These are phyloP conservation scores for Mixornis gularis DNA, from an alignment of 2,113 vertebrate genomes.

Conservation along the genomic window DNA sequence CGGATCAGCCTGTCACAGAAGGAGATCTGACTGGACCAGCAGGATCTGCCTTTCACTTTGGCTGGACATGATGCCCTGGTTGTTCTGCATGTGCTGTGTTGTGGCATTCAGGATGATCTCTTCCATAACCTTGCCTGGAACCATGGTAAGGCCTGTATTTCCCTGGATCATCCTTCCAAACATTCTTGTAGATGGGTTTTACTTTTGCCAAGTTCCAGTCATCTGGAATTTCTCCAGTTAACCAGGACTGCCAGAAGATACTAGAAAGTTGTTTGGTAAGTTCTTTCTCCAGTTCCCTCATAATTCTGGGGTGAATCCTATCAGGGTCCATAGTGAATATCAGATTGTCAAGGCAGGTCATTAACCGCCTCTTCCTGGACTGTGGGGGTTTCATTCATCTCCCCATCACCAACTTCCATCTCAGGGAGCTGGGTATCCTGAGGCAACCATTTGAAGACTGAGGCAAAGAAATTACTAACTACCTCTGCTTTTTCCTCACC, in stretches of 20 bases:
- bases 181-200: background rate
- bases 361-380: background rate
- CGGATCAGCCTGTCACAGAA: background rate
- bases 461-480: background rate
- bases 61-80: background rate
- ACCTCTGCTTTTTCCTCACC: background rate
- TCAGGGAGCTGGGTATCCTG: background rate
- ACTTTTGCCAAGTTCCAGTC: background rate
- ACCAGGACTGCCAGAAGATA: background rate
- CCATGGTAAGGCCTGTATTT: background rate
- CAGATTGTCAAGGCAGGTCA: background rate
- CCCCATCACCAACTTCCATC: background rate
- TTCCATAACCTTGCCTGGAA: background rate
- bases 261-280: background rate
- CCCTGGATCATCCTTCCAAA: background rate
- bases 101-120: background rate
- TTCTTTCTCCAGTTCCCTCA: background rate
- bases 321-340: background rate
- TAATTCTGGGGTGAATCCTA: background rate
- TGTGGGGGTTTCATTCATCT: background rate
- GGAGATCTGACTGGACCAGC: background rate
- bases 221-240: background rate
- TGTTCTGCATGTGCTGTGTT: background rate
- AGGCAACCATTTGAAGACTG: background rate
- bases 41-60: background rate